Base-by-base conservation (phyloP, 2,888 invertebrate genomes). In the Drosophila pegasa region DNA sequence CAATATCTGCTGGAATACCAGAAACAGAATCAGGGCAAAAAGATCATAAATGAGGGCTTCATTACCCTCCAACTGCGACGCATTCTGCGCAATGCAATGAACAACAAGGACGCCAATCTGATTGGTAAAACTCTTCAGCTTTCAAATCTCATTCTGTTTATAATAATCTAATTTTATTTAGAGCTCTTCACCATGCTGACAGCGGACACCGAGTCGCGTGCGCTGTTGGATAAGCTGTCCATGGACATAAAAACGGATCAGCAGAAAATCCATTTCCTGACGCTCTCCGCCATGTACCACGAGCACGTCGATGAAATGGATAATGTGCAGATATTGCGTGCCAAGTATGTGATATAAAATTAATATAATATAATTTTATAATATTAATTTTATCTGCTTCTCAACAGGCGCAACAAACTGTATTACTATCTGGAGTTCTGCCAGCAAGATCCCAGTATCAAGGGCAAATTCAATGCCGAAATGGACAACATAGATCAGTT, bases 361-460 rank as follows among this genome's bases (percentile, higher is more conserved):
- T 27, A 16, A 16, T 2, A 1, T 25, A 25, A 25, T 25, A n/a
- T n/a, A n/a, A n/a, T n/a, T n/a, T n/a, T n/a, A n/a, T n/a, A n/a
- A n/a, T n/a, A n/a, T n/a, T n/a, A n/a, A n/a, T n/a, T 48, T n/a
- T 25, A 10, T 10, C 5, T 18, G 0, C 25, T 29, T n/a, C 2
- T 35, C 68, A 50, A 3, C 60, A 92, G 92, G 33, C 92, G 92
- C 16, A 86, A 92, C 18, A 92, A 92, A 55, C 87, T 91, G 20
- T 91, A 81, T 72, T 92, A 92, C 55, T 92, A 91, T 64, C 80
- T 89, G 71, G 92, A 92, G 67, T 88, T 92, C 29, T 91, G 91
- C 55, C 91, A 92, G 54, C 88, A 90, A 47, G 91, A 92, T 81
- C 84, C 90, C 5, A 77, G 78, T n/a, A 85, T 92, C 9, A 90